A percentile compares a stretch with the other conserved stretches of the same genome.
These are phyloP conservation scores for Sturnus vulgaris DNA, from an alignment of 2,113 vertebrate species.

Conservation along the genomic window DNA sequence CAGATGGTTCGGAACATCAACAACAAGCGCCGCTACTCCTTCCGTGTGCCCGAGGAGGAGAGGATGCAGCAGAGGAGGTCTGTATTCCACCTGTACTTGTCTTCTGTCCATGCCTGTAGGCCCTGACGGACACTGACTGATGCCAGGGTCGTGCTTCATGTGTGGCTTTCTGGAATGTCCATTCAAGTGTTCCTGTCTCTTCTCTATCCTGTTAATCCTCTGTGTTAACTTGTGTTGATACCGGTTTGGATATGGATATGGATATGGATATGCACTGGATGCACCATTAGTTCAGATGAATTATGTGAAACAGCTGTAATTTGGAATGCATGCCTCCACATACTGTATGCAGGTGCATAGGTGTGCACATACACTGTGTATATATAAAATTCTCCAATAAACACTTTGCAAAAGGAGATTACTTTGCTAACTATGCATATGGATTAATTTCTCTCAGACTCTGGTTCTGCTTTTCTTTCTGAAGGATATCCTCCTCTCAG, in stretches of 20 bases:
- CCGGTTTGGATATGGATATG: neutral
- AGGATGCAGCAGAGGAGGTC: constrained; percentile 95
- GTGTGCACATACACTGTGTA: constrained; percentile 17
- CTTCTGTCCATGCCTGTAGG: neutral
- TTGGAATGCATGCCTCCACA: constrained; percentile 27
- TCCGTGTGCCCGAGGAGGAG: constrained; percentile 95
- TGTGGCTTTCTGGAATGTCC: neutral
- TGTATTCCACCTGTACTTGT: neutral
- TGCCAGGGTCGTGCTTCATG: neutral
- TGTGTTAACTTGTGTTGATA: neutral
- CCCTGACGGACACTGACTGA: neutral
- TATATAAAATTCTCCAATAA: constrained; percentile 52
- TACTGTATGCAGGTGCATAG: constrained; percentile 1
- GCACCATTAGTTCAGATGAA: neutral
- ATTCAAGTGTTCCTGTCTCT: neutral
- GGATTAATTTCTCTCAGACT: constrained; percentile 36
- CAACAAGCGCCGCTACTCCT: constrained; percentile 96
- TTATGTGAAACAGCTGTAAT: constrained; percentile 12
- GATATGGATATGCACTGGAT: neutral
- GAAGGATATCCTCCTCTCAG: neutral
- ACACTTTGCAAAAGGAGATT: constrained; percentile 48
- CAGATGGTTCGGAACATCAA: constrained; percentile 97
- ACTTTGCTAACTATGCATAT: constrained; percentile 15
- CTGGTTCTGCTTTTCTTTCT: constrained; percentile 32
- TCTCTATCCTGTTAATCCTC: neutral